These are phyloP conservation scores for Unio delphinus DNA, from an alignment of 2,888 invertebrate genomes.

Conservation along the genomic window DNA sequence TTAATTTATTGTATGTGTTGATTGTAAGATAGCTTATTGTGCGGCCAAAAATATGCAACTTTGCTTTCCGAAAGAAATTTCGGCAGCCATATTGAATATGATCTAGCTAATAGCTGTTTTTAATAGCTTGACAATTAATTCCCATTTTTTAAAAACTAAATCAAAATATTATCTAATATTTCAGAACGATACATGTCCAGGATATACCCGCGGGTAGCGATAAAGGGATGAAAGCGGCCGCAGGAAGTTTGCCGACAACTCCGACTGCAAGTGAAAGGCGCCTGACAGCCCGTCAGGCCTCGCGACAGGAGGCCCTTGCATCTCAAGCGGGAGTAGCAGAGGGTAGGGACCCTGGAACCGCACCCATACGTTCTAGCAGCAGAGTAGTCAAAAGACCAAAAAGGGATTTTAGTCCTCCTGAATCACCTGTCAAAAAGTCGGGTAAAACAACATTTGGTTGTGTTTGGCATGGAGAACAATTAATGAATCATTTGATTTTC, in stretches of 20 bases:
- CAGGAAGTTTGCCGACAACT: neutral
- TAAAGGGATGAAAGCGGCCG: conserved; percentile 11
- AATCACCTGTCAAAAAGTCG: conserved; percentile 53
- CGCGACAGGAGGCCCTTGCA: conserved; percentile 24
- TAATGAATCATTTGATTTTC: neutral
- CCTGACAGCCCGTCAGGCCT: conserved; percentile 28
- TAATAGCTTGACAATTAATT: too few relatives aligned
- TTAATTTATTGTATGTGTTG: too few relatives aligned
- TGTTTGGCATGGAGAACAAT: neutral
- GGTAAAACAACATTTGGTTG: conserved; percentile 15
- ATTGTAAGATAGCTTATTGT: too few relatives aligned
- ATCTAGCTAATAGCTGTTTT: too few relatives aligned
- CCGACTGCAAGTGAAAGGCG: conserved; percentile 14
- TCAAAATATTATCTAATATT: too few relatives aligned
- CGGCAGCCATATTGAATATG: conserved; percentile 47
- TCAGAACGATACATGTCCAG: too few relatives aligned
- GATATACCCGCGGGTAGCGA: too few relatives aligned
- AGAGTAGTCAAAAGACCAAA: conserved; percentile 48
- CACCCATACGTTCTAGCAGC: conserved; percentile 45
- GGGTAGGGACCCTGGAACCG: neutral
- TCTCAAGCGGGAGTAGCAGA: neutral
- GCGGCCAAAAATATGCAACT: too few relatives aligned
- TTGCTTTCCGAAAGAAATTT: neutral
- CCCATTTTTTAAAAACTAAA: too few relatives aligned
- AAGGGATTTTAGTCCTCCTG: conserved; percentile 52